Evolutionary conservation across 1,140 invertebrate species (phyloP), one percentile per base, ranked within the genome.

Genomic region (Thalassaphorura encarpata): DNA sequence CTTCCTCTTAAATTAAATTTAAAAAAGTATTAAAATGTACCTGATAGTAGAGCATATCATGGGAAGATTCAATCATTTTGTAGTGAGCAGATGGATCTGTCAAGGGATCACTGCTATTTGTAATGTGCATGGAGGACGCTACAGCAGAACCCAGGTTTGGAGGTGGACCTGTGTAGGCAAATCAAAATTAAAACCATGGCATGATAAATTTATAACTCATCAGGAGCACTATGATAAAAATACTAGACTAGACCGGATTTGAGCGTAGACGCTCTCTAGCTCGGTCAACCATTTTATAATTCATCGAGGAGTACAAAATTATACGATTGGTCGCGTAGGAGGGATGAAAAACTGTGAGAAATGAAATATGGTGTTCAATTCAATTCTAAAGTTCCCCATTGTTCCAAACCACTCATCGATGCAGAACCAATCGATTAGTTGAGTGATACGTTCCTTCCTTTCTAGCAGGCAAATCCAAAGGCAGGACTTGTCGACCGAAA

Each of bases 81-180:
- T 55, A 66, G 41, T 57, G 59, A 18, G 54, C 60, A 26, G 40
- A 62, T 15, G 60, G 58, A 43, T 62, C 60, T 40, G 61, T 54
- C 49, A 65, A 51, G 11, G 64, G 65, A 39, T 68, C 69, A 36
- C 60, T 66, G 50, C 66, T 66, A 58, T 69, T 72, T 15, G 83
- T 84, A 61, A 85, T 70, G 70, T 85, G 80, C 82, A 89, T 86
- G 27, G 84, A 87, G 33, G 83, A 83, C 3, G 83, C 80, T 28
- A 87, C 83, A 1, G 84, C 85, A 62, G 82, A 83, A 45, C 84
- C 83, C 56, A 87, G 67, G 71, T 62, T 62, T 8, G 56, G 56
- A 41, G 60, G 52, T 29, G 49, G 56, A 33, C 60, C 60, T 61
- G 27, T 2, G 3, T 5, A 21, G 26, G 13, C 3, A 26, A 40